These are phyloP conservation scores for Sebastes diaconus DNA, from an alignment of 2,797 vertebrate genomes.

Conservation along the genomic window DNA sequence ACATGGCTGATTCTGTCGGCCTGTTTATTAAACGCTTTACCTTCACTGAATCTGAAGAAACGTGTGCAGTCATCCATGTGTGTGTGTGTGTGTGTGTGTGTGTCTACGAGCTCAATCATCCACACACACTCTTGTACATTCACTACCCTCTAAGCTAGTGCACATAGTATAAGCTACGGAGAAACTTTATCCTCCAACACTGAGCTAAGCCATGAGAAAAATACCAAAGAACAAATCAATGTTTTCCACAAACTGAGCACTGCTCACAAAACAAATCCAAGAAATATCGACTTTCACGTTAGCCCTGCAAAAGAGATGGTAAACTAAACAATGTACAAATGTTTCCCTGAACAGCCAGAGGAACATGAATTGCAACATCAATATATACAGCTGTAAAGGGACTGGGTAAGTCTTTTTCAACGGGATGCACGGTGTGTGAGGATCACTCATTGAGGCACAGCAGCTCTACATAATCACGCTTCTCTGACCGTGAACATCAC, in stretches of 20 bases:
- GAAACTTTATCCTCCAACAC: conserved; percentile 29
- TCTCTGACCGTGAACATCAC: conserved; percentile 11
- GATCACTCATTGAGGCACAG: conserved; percentile 30
- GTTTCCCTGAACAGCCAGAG: conserved; percentile 31
- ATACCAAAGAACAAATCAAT: conserved; percentile 61
- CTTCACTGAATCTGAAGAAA: conserved; percentile 2
- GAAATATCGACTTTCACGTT: conserved; percentile 56
- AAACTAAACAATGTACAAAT: conserved; percentile 41
- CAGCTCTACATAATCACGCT: conserved; percentile 10
- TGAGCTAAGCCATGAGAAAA: conserved; percentile 34
- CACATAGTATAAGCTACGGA: neutral
- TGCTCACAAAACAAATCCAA: conserved; percentile 54
- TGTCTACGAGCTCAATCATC: conserved; percentile 4
- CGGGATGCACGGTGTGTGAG: neutral
- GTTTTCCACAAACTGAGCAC: conserved; percentile 61
- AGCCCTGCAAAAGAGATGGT: conserved; percentile 42
- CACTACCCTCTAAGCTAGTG: neutral
- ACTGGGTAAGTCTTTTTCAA: neutral
- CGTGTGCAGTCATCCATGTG: neutral
- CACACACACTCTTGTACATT: neutral
- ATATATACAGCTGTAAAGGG: conserved; percentile 15
- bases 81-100: neutral
- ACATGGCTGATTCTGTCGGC: conserved; percentile 9
- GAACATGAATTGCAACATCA: conserved; percentile 28
- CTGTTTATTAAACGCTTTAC: conserved; percentile 28